These are phyloP conservation scores for Trematocara nigrifrons DNA, from an alignment of 2,113 vertebrate species.

Conservation along the genomic window DNA sequence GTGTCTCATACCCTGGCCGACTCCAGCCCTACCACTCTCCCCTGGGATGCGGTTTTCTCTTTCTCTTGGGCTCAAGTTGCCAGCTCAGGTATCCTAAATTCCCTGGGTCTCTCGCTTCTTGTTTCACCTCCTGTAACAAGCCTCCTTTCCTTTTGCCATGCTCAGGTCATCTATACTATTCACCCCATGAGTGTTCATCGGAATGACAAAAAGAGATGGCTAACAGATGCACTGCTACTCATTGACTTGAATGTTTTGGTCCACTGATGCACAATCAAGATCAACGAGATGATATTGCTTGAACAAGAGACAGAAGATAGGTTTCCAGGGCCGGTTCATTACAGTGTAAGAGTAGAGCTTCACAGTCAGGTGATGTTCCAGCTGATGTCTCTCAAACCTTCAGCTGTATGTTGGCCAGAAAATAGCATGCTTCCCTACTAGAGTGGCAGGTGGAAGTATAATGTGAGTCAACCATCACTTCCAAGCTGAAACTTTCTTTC, in stretches of 20 bases:
- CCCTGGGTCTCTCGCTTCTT: slow-evolving; percentile 48
- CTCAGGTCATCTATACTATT: slow-evolving; percentile 58
- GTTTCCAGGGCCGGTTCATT: slow-evolving; percentile 55
- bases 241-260: slow-evolving; percentile 50
- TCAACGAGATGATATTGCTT: slow-evolving; percentile 56
- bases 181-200: slow-evolving; percentile 45
- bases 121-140: slow-evolving; percentile 61
- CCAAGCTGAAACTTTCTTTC: slow-evolving; percentile 1
- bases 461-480: slow-evolving; percentile 17
- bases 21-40: slow-evolving; percentile 52
- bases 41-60: slow-evolving; percentile 68
- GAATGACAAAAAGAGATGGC: slow-evolving; percentile 50
- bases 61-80: slow-evolving; percentile 62
- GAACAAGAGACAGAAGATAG: slow-evolving; percentile 50
- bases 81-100: slow-evolving; percentile 62
- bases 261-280: slow-evolving; percentile 58
- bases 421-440: neutral
- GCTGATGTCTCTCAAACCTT: slow-evolving; percentile 45
- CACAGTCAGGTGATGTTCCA: slow-evolving; percentile 54
- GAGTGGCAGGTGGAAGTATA: slow-evolving; percentile 39
- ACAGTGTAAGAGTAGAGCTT: slow-evolving; percentile 54
- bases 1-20: neutral
- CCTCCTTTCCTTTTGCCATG: slow-evolving; percentile 40
- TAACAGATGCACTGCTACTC: slow-evolving; percentile 38
- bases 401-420: slow-evolving; percentile 7